Conservation (phyloP, 2,797 vertebrate species). For the Toxotes lorentzi region DNA sequence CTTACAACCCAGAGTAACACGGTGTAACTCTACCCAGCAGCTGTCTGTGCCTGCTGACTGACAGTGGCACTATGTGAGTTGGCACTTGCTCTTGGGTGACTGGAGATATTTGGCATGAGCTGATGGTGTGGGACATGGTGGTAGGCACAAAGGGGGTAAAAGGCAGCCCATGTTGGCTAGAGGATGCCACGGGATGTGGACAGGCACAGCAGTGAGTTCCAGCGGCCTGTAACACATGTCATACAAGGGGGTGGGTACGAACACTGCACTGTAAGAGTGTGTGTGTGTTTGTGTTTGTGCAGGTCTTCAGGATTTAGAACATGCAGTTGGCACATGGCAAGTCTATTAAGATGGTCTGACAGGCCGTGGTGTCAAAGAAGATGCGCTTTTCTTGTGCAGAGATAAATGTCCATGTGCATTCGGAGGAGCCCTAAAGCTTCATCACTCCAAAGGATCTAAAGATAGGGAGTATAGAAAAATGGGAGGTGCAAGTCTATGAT, state of each 20-base stretch:
- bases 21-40: slow-evolving; percentile 77
- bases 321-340: background rate
- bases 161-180: slow-evolving; percentile 41
- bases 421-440: background rate
- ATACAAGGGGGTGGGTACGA: background rate
- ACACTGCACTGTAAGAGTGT: background rate
- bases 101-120: slow-evolving; percentile 74
- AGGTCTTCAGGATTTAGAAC: slow-evolving; percentile 5
- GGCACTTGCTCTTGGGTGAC: slow-evolving; percentile 75
- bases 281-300: background rate
- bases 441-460: background rate
- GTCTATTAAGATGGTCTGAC: background rate
- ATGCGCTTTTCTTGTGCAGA: background rate
- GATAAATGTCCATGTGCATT: slow-evolving; percentile 5
- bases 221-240: slow-evolving; percentile 31
- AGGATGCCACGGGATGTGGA: slow-evolving; percentile 49
- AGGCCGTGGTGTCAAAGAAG: background rate
- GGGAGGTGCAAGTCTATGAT: slow-evolving; percentile 8
- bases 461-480: slow-evolving; percentile 1
- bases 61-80: slow-evolving; percentile 69
- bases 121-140: slow-evolving; percentile 66
- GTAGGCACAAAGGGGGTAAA: slow-evolving; percentile 59
- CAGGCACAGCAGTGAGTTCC: slow-evolving; percentile 14
- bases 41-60: slow-evolving; percentile 76
- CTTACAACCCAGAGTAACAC: slow-evolving; percentile 57